A percentile compares a stretch with the other conserved stretches of the same genome.
These are phyloP conservation scores for Eueides isabella DNA, from an alignment of 1,140 invertebrate genomes.

Conservation along the genomic window DNA sequence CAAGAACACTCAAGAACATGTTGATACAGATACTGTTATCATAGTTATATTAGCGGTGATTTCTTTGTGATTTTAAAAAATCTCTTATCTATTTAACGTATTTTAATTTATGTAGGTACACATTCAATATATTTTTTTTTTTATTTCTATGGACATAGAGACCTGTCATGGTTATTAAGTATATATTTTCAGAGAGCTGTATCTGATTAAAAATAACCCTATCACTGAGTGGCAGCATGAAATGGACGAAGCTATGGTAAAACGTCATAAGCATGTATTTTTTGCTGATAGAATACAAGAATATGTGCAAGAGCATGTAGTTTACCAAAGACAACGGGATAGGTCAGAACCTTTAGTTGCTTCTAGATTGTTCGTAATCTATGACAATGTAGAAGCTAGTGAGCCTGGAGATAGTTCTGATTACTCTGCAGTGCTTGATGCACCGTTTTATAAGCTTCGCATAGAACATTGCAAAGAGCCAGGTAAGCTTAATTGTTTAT, in stretches of 20 bases:
- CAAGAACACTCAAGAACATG: slow-evolving; percentile 56
- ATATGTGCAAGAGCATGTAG: slow-evolving; percentile 81
- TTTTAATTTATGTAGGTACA: too few relatives aligned
- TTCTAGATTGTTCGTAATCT: slow-evolving; percentile 86
- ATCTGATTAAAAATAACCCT: slow-evolving; percentile 74
- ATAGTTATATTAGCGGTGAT: slow-evolving; percentile 53
- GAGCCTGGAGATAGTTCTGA: slow-evolving; percentile 84
- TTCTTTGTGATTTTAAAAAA: slow-evolving; percentile 62
- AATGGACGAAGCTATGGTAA: slow-evolving; percentile 79
- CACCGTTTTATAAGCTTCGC: slow-evolving; percentile 85
- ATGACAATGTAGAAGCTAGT: slow-evolving; percentile 89
- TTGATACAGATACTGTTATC: slow-evolving; percentile 60
- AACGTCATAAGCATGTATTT: slow-evolving; percentile 84
- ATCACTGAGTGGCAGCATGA: slow-evolving; percentile 69
- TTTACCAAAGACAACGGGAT: slow-evolving; percentile 65
- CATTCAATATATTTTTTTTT: slow-evolving; percentile 8
- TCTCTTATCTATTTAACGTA: slow-evolving; percentile 40
- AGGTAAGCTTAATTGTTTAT: slow-evolving; percentile 81
- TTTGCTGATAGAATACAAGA: slow-evolving; percentile 85
- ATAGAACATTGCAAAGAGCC: slow-evolving; percentile 84
- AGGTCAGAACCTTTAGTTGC: slow-evolving; percentile 84
- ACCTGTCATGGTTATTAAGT: not conserved
- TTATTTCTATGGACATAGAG: too few relatives aligned
- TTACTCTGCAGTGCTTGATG: slow-evolving; percentile 85
- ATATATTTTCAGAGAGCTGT: slow-evolving; percentile 63